Evolutionary conservation across 2,888 invertebrate genomes (phyloP).

Genomic region (Embidobia sp.): DNA sequence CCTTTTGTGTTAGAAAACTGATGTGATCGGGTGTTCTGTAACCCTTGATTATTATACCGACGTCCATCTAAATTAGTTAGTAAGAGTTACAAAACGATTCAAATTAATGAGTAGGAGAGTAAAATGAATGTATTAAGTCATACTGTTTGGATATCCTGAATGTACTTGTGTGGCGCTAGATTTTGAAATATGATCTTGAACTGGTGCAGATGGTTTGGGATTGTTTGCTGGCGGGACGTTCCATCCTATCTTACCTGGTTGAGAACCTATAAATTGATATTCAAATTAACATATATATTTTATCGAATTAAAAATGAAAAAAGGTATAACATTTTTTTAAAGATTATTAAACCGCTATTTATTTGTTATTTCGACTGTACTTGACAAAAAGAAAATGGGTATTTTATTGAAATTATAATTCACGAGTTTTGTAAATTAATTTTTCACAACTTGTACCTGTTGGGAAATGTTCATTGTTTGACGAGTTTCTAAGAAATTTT

Average conservation of each 20-base stretch:
- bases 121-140: slow-evolving; percentile 20
- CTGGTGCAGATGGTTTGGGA: slow-evolving; percentile 76
- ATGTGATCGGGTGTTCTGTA: slow-evolving; percentile 21
- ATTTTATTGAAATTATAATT: no score
- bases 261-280: slow-evolving; percentile 66
- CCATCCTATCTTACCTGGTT: slow-evolving; percentile 75
- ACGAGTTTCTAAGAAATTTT: no score
- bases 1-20: slow-evolving; percentile 34
- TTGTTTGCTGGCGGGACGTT: slow-evolving; percentile 71
- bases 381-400: no score
- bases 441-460: no score
- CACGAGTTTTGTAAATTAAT: no score
- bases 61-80: slow-evolving; percentile 48
- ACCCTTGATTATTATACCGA: slow-evolving; percentile 29
- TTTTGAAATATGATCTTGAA: slow-evolving; percentile 72
- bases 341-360: no score
- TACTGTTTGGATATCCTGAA: slow-evolving; percentile 69
- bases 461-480: no score
- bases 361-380: no score
- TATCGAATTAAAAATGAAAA: no score
- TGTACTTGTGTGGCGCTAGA: slow-evolving; percentile 76
- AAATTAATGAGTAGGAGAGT: slow-evolving; percentile 15
- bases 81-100: slow-evolving; percentile 10
- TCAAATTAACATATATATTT: no score
- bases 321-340: no score